Conservation (phyloP, 2,797 vertebrate genomes). For the Vespertilio murinus region DNA sequence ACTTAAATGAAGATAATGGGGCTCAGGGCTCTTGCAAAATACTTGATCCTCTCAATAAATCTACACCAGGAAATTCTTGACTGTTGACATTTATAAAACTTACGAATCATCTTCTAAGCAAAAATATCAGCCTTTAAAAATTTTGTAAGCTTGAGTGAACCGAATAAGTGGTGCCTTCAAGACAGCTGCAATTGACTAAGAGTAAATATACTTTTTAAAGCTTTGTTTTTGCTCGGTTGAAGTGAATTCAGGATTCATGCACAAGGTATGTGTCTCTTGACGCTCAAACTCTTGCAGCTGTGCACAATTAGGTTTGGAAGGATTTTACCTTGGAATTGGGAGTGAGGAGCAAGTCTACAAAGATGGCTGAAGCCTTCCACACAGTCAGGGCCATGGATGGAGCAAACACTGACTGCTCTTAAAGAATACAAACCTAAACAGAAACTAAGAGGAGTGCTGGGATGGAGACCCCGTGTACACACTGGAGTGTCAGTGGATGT, state of each 20-base stretch:
- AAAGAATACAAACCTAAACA: background rate
- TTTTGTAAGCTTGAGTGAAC: constrained; percentile 61
- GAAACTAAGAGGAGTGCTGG: background rate
- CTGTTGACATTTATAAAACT: constrained; percentile 72
- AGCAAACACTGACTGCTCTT: background rate
- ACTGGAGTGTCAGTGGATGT: background rate
- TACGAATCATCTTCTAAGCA: constrained; percentile 72
- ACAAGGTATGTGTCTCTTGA: constrained; percentile 39
- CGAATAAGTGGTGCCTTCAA: constrained; percentile 32
- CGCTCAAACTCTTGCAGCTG: constrained; percentile 10
- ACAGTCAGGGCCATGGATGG: background rate
- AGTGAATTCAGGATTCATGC: constrained; percentile 34
- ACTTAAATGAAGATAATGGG: background rate
- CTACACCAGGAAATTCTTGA: constrained; percentile 52
- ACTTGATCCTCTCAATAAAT: constrained; percentile 59
- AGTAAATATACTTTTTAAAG: constrained; percentile 54
- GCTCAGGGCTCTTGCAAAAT: constrained; percentile 5
- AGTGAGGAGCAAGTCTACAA: background rate
- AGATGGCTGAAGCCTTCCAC: background rate
- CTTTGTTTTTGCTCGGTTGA: constrained; percentile 54
- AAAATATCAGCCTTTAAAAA: constrained; percentile 69
- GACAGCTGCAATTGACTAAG: constrained; percentile 58
- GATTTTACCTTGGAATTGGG: constrained; percentile 35
- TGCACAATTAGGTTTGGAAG: constrained; percentile 39
- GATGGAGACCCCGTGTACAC: background rate